Base-by-base conservation (phyloP, 1,140 invertebrate species). In the Hyles euphorbiae region DNA sequence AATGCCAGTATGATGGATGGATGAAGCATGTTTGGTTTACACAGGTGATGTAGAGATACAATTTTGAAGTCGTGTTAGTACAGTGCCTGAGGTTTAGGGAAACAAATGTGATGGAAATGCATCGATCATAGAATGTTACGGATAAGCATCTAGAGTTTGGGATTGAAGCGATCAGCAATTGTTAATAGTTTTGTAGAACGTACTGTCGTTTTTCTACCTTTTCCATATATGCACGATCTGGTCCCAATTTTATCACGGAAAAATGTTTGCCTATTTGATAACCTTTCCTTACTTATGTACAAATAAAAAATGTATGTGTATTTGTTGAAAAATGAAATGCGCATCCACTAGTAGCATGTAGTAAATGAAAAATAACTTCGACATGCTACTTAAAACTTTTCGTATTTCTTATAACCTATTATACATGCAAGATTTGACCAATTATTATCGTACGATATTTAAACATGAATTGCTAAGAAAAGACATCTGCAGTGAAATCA, bases 401-500 rank as follows among this genome's bases (percentile, higher is more conserved):
- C 53, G 55, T n/a, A 54, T 36, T 45, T 33, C 58, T 43, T 54
- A 55, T 50, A 7, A 10, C 53, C 36, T 44, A 43, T n/a, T 54
- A 36, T 36, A 54, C 53, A 54, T 54, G 53, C 53, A 44, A 43
- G 40, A 32, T 6, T 22, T 32, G 47, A 48, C 46, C 3, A 22
- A 48, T 3, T n/a, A 48, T 22, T 22, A 44, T 54, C 11, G 40
- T 44, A n/a, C n/a, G n/a, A 54, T 22, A 22, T 74, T 70, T 67
- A 76, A 83, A 84, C 77, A 86, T 83, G 81, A 86, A 83, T 80
- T 80, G 76, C 74, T 79, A 74, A 73, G 76, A 78, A 78, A 71
- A 78, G 63, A 81, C 67, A 76, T 78, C 72, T 84, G 85, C 85
- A 84, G 85, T 88, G 85, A 88, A 88, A 88, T 88, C 85, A 88